Evolutionary conservation across 1,140 invertebrate species (phyloP), one percentile per base, ranked within the genome.

Genomic region (Augochlora pura): DNA sequence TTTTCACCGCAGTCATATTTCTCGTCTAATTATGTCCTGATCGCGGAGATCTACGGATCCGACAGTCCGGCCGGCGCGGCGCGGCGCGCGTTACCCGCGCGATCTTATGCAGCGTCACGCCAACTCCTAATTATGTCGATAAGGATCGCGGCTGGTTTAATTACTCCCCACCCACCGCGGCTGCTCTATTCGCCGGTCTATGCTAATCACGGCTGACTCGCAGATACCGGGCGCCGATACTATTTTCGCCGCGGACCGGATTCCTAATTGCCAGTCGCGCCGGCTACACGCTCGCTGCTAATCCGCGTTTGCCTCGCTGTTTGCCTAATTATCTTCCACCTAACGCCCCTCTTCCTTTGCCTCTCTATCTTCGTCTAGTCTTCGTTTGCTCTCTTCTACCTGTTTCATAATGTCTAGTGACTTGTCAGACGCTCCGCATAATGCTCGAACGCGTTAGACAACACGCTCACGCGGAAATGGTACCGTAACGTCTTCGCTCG

Each of bases 121-220:
- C 54, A 57, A 57, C 54, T n/a, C n/a, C 54, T 57, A 57, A 57
- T 57, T 57, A 57, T 57, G 18, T 8, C 54, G 54, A 57, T 57
- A 57, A 21, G 18, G 21, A 57, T 57, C 54, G 54, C 6, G 21
- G 54, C 21, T n/a, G 54, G 7, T 57, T 57, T 57, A 57, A 57
- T 57, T 57, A 23, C n/a, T 21, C n/a, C 54, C 54, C 54, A 21
- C n/a, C 18, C n/a, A 9, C 54, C 21, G 8, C n/a, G 21, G 21
- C n/a, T 57, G 54, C 54, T 57, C 54, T n/a, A 57, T 57, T 57
- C 54, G 54, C 54, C 21, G 54, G 54, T 57, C 54, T 57, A 57
- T 57, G 54, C 18, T 57, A 57, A 57, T 57, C 54, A n/a, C n/a
- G 54, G 1, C 21, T n/a, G 8, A 21, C n/a, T n/a, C 54, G 21